Percentiles rank a stretch among this genome's conserved stretches.
phyloP scores from a whole-genome alignment of 2,888 invertebrate genomes.

The Synergus umbraculus region DNA sequence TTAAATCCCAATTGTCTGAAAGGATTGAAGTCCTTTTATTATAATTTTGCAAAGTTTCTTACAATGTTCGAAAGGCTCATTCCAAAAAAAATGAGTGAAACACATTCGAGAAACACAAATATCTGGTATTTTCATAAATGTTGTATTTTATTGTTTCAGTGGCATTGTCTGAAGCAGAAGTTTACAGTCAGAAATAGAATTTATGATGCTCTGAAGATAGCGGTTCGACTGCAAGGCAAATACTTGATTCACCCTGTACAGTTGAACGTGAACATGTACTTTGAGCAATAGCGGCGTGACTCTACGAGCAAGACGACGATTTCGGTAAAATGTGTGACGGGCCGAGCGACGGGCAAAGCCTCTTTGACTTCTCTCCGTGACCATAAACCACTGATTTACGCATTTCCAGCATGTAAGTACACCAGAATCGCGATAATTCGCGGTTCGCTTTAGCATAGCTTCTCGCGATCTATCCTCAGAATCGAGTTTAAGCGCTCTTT shows the following conservation, averaged over 20 bases:
- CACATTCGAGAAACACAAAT: not conserved
- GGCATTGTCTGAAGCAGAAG: slow-evolving; percentile 9
- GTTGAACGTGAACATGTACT: slow-evolving; percentile 49
- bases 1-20: no score
- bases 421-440: slow-evolving; percentile 50
- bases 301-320: slow-evolving; percentile 61
- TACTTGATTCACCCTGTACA: slow-evolving; percentile 49
- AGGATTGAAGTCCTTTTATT: no score
- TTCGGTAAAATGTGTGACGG: slow-evolving; percentile 73
- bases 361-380: slow-evolving; percentile 71
- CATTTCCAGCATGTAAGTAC: slow-evolving; percentile 57
- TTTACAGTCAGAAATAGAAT: slow-evolving; percentile 39
- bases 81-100: not conserved
- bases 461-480: slow-evolving; percentile 66
- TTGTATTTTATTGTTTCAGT: not conserved
- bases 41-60: not conserved
- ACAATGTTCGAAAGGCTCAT: not conserved
- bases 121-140: not conserved
- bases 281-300: slow-evolving; percentile 54
- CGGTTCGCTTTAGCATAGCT: slow-evolving; percentile 53
- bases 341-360: slow-evolving; percentile 67
- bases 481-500: slow-evolving; percentile 60
- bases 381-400: slow-evolving; percentile 73
- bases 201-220: slow-evolving; percentile 54
- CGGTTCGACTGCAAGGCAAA: slow-evolving; percentile 54